Evolutionary conservation across 2,888 invertebrate species (phyloP), one percentile per base, ranked within the genome.

Genomic region (Andrena marginata): DNA sequence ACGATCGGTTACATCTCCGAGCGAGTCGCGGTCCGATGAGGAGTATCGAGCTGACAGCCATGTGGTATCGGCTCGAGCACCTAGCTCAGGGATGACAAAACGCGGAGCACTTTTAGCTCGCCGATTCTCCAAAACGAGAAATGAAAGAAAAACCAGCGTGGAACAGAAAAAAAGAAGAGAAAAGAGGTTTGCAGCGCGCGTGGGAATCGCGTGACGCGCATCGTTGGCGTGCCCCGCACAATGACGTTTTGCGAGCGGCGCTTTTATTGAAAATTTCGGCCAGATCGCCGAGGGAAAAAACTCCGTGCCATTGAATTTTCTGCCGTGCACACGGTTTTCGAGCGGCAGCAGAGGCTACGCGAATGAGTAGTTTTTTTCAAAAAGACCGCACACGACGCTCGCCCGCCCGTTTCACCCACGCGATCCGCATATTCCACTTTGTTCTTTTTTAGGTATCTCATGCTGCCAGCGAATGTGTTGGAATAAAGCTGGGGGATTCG

Each of bases 261-360:
- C 49, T 75, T 68, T 75, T 75, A 60, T 69, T 33, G 69, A 75
- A 75, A 68, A 60, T 69, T 68, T 75, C 8, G 7, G n/a, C 23
- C 49, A 59, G 42, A 69, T 60, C 23, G 13, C 4, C 16, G 29
- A 42, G 10, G 20, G 26, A 33, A 7, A 23, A 71, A 23, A 49
- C 23, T 69, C 48, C 69, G 23, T 31, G 33, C 16, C 10, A 31
- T 75, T 33, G 33, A 42, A 68, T 60, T 26, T 42, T 23, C 56
- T 56, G 23, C 10, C 10, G 26, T 10, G n/a, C 33, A 7, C 5
- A 49, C 33, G 68, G 7, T 23, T 65, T 59, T 59, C 67, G 48
- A 60, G 59, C 42, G 74, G 16, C 26, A 23, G 49, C 26, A 33
- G 49, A 69, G 60, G 48, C 51, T 65, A 10, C 3, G 23, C n/a